Percentiles rank a stretch among this genome's conserved stretches.
Evolutionary conservation across 2,113 vertebrate species (phyloP).

Genomic region (Oophaga pumilio): DNA sequence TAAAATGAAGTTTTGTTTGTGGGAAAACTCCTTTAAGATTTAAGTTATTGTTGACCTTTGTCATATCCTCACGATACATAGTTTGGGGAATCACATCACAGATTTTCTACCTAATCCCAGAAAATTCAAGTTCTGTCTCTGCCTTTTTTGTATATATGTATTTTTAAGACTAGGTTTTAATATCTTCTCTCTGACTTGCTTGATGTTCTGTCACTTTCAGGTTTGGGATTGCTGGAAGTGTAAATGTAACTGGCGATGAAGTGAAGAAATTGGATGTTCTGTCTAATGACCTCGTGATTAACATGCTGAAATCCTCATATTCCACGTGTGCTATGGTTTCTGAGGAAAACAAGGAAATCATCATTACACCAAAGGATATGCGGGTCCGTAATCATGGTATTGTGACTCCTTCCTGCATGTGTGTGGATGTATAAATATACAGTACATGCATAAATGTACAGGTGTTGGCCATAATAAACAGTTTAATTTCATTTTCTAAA

Average conservation of each 20-base stretch:
- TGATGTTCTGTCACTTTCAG: slow-evolving; percentile 64
- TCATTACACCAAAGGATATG: slow-evolving; percentile 82
- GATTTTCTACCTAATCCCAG: no score
- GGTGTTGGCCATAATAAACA: no score
- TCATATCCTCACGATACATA: no score
- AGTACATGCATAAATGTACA: no score
- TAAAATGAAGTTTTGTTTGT: no score
- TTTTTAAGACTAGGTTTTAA: not conserved
- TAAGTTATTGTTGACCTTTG: no score
- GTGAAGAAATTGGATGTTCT: slow-evolving; percentile 95
- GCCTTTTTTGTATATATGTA: not conserved
- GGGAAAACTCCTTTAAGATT: no score
- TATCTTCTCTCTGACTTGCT: not conserved
- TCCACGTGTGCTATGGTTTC: slow-evolving; percentile 88
- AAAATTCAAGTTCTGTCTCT: no score
- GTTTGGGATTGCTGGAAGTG: slow-evolving; percentile 86
- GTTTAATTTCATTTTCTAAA: no score
- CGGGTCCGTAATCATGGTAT: slow-evolving; percentile 70
- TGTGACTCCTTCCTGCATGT: not conserved
- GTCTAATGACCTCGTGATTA: slow-evolving; percentile 90
- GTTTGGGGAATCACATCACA: no score
- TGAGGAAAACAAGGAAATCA: slow-evolving; percentile 88
- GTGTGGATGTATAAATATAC: not conserved
- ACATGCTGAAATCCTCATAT: slow-evolving; percentile 92
- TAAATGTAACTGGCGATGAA: slow-evolving; percentile 93